Evolutionary conservation across 2,797 vertebrate genomes (phyloP), one percentile per base, ranked within the genome.

Genomic region (Smutsia temminckii): DNA sequence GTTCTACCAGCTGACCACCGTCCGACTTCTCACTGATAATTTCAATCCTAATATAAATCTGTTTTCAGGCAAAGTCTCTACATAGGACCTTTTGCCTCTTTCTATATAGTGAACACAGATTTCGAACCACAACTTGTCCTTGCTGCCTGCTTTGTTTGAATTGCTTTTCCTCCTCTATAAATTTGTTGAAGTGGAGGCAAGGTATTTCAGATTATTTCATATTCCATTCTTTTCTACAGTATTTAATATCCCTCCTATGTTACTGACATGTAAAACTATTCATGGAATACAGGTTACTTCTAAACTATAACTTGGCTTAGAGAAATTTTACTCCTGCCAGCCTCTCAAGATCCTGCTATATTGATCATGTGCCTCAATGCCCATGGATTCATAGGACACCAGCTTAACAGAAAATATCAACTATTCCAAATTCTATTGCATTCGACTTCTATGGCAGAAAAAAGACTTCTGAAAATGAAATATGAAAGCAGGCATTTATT

Each of bases 401-500:
- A 57, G n/a, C 21, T 63, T 57, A 55, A 85, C 1, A 93, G 83
- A 80, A 95, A 78, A 75, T 78, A 66, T 42, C 68, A 80, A 46
- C 69, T 87, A 74, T 49, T 85, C 68, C 79, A 91, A 85, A 55
- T 85, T 71, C 40, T 83, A 72, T 59, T 77, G 21, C 9, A 95
- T 77, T 78, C 9, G 32, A 85, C 32, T 78, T 93, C n/a, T 46
- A 42, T 13, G 77, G 55, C 23, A 71, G 42, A 40, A 75, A 59
- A 90, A 21, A 61, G 25, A 86, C 17, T 74, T 92, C 11, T 85
- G 32, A 92, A 96, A 94, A 68, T 69, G 32, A 90, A 95, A 79
- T 4, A 29, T 16, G 46, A 85, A 86, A 40, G 90, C 34, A 59
- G 14, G 42, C 88, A 89, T 42, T 55, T 42, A 78, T 40, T 81